Base-by-base conservation (phyloP, 2,113 vertebrate species). In the Phylloscopus whistleri region DNA sequence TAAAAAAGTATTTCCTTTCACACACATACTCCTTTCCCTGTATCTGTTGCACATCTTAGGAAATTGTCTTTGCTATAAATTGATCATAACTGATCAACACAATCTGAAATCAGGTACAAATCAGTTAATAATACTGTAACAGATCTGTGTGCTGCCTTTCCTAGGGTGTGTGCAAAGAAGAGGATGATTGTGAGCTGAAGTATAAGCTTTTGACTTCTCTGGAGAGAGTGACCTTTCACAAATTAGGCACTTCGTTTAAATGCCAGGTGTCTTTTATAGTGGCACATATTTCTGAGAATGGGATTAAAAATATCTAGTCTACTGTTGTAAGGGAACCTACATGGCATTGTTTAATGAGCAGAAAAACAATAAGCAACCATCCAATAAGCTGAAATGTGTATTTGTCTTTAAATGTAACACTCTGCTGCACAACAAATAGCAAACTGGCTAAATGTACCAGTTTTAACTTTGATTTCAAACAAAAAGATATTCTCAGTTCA, bases 1-100 rank as follows among this genome's bases (percentile, higher is more conserved):
- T 67, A 33, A 66, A 48, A 89, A 60, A 37, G 19, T 64, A 0
- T 72, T 56, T 73, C 11, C 2, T 80, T 69, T 84, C 19, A 33
- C 4, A 13, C 53, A 10, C 1, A 2, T 41, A 13, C 1, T 88
- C 5, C 11, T 62, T 43, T 62, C 10, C 10, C 10, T 37, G 8
- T 16, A 51, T 35, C 15, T 15, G 5, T 55, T 83, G 10, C 16
- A 23, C 0, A 3, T 86, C 23, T 70, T 91, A 28, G 23, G 30
- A 75, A 84, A 67, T 56, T 28, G 10, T n/a, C 15, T 76, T 60
- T 72, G 7, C 4, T 60, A 9, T 24, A 60, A 26, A 13, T 52
- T 60, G n/a, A 30, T 74, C 2, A 3, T 89, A 81, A 59, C 26
- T 3, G 5, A 7, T 74, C 10, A 63, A 20, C 15, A 39, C n/a